Base-by-base conservation (phyloP, 2,888 invertebrate species). In the Geophilus truncorum region DNA sequence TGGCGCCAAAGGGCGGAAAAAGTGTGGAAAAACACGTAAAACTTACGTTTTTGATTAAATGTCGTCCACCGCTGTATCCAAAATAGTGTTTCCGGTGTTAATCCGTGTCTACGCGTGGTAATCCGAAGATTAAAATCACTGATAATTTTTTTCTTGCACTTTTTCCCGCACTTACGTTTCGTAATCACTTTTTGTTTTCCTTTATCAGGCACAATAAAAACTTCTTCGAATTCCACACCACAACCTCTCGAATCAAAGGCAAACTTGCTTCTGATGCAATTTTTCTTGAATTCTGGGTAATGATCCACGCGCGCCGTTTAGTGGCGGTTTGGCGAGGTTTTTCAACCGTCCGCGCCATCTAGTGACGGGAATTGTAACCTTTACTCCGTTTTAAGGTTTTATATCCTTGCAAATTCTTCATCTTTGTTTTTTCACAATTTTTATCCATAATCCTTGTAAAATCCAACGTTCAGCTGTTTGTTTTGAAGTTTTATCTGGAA, bases 81-180 rank as follows among this genome's bases (percentile, higher is more conserved):
- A 51, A 18, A 0, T 1, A 1, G 51, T 0, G 1, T 51, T 51
- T n/a, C 18, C 51, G 21, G 18, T 18, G 51, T 1, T 51, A 51
- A 51, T 51, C 51, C 51, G 12, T 7, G 51, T 21, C 51, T 51
- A 21, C 18, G 51, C 51, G 18, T n/a, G 12, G 12, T 45, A 45
- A 45, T n/a, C n/a, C 45, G 18, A 10, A 12, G 6, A 40, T 15
- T 15, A 40, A 62, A 18, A n/a, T 62, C 57, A 62, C 57, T 70
- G 25, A 25, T 51, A 15, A 18, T 6, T 21, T 18, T 18, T 25
- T 28, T 70, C 12, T 25, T 0, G 4, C 28, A 28, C 28, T 70
- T 70, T 70, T 70, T 70, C 3, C n/a, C 28, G n/a, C 70, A 70
- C 70, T 70, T 28, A 70, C 70, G 70, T 70, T 70, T 70, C 70